phyloP scores from a whole-genome alignment of 1,140 invertebrate species.

The Drusus annulatus region DNA sequence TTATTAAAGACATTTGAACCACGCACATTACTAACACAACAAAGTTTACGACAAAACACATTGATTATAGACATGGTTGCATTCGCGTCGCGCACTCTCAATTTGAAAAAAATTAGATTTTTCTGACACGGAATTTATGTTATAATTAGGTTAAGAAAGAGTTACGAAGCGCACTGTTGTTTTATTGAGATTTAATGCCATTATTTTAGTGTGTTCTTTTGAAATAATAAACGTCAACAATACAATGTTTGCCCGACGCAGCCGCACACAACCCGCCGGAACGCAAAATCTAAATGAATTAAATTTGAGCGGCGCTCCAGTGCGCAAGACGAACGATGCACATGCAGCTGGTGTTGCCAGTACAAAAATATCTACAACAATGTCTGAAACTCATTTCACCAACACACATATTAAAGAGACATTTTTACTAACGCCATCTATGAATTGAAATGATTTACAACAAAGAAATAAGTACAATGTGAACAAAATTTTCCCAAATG shows the following conservation, averaged over 20 bases:
- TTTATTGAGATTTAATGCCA: slow-evolving; percentile 27
- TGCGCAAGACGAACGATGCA: slow-evolving; percentile 38
- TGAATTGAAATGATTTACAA: too few relatives aligned
- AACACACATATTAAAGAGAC: too few relatives aligned
- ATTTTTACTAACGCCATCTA: too few relatives aligned
- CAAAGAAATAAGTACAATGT: too few relatives aligned
- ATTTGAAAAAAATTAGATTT: slow-evolving; percentile 12
- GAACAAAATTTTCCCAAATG: too few relatives aligned
- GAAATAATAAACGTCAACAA: slow-evolving; percentile 46
- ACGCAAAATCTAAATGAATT: slow-evolving; percentile 15
- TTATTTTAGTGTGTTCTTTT: slow-evolving; percentile 10
- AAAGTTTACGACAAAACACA: slow-evolving; percentile 41
- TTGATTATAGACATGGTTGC: slow-evolving; percentile 29
- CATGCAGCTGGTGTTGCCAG: slow-evolving; percentile 19
- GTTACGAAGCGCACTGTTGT: neutral
- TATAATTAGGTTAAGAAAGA: neutral
- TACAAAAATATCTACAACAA: slow-evolving; percentile 1
- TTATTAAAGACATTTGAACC: slow-evolving; percentile 4
- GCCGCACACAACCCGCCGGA: neutral
- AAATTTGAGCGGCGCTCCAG: neutral
- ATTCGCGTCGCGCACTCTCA: slow-evolving; percentile 26
- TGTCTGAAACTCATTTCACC: too few relatives aligned
- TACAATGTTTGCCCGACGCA: neutral
- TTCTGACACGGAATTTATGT: neutral
- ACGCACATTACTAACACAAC: slow-evolving; percentile 30